Base-by-base conservation (phyloP, 2,797 vertebrate species). In the Enteromius mattozi region DNA sequence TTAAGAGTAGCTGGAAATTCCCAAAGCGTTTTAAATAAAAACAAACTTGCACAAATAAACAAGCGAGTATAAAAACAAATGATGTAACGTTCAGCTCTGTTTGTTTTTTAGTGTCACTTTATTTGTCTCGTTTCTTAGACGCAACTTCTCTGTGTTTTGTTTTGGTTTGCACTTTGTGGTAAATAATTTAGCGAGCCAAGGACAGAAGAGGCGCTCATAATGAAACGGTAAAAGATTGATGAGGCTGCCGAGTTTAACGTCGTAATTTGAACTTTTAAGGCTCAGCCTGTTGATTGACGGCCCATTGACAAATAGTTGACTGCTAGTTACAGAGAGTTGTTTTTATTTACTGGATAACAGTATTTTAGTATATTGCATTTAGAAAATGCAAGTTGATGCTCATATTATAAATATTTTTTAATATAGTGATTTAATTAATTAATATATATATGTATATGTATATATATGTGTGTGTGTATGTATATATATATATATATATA, bases 171-270 rank as follows among this genome's bases (percentile, higher is more conserved):
- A 83, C 90, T 76, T 90, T 90, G 89, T 83, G 87, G 91, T 95
- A 89, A 95, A 95, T 95, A 94, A 96, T 96, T 95, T 88, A 95
- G 90, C 70, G 63, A 45, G 35, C 33, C 86, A 49, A 86, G 89
- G 86, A 84, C 85, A 75, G 87, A 74, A 90, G 88, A 90, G 91
- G 87, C 87, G 84, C 85, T 89, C 89, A 89, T 83, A 87, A 91
- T 90, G 88, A 93, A 87, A 89, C 76, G 70, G 45, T 93, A 87
- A 94, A 95, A 94, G 90, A 94, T 95, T 94, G 84, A 95, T 94
- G 88, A 89, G 91, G 88, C 91, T 86, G 89, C 89, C 78, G 86
- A 89, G 78, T 91, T 90, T 92, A 91, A 92, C 85, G 83, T 84
- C 86, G 89, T 93, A 92, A 94, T 91, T 89, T 79, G 88, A 91